phyloP scores from a whole-genome alignment of 2,888 invertebrate species.

The Pelosia muscerda region DNA sequence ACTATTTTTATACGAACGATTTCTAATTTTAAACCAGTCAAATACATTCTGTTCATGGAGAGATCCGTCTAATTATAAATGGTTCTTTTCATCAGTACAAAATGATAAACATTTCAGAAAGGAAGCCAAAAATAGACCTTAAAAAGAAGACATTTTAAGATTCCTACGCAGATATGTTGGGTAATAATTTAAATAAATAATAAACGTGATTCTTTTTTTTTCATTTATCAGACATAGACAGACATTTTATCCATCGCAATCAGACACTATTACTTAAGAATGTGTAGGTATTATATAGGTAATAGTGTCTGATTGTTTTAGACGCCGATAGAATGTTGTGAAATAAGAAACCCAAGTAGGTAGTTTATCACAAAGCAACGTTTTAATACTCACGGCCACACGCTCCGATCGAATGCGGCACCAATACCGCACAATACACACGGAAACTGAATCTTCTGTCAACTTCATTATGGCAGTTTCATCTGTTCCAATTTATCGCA shows the following conservation, averaged over 20 bases:
- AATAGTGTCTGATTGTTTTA: no score
- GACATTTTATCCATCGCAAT: no score
- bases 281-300: no score
- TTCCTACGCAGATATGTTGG: background rate
- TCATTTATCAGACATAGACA: no score
- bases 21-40: background rate
- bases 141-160: background rate
- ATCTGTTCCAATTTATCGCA: slow-evolving; percentile 79
- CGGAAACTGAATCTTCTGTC: slow-evolving; percentile 50
- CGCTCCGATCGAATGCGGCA: slow-evolving; percentile 17
- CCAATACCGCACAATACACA: slow-evolving; percentile 41
- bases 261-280: no score
- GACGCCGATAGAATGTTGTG: background rate
- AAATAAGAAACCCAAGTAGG: background rate
- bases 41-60: background rate
- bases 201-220: no score
- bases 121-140: background rate
- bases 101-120: background rate
- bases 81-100: background rate
- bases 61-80: background rate
- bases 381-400: background rate
- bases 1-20: background rate
- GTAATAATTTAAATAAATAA: background rate
- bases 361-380: background rate
- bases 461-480: slow-evolving; percentile 64